Evolutionary conservation across 2,113 vertebrate genomes (phyloP).

Genomic region (Kryptolebias marmoratus): DNA sequence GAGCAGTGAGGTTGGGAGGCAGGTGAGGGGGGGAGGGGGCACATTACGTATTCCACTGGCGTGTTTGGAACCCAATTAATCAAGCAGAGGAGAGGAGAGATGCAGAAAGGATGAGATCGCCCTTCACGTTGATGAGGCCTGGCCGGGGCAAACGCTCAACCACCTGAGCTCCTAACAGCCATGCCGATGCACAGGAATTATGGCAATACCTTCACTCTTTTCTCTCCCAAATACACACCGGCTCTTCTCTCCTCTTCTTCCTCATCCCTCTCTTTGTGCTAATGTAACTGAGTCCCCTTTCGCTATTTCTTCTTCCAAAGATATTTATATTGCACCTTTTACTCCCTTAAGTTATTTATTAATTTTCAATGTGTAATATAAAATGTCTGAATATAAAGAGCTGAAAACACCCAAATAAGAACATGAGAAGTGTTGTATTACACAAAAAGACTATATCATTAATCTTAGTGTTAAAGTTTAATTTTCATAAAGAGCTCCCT

Average conservation of each 20-base stretch:
- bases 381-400: slow-evolving; percentile 16
- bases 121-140: slow-evolving; percentile 99
- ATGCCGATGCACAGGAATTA: slow-evolving; percentile 96
- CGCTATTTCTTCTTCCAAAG: slow-evolving; percentile 36
- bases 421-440: background rate
- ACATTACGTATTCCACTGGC: slow-evolving; percentile 93
- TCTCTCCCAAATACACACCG: slow-evolving; percentile 37
- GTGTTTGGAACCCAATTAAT: slow-evolving; percentile 98
- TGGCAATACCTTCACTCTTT: slow-evolving; percentile 93
- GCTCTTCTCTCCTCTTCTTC: slow-evolving; percentile 27
- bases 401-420: background rate
- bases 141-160: slow-evolving; percentile 94
- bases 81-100: slow-evolving; percentile 94
- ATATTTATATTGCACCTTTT: slow-evolving; percentile 45
- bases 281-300: slow-evolving; percentile 72
- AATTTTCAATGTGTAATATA: slow-evolving; percentile 4
- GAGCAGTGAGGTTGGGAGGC: slow-evolving; percentile 56
- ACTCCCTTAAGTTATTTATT: slow-evolving; percentile 27
- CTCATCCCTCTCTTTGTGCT: slow-evolving; percentile 61
- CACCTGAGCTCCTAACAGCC: slow-evolving; percentile 98
- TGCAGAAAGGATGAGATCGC: slow-evolving; percentile 98
- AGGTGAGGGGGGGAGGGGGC: slow-evolving; percentile 46
- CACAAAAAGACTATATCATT: no score
- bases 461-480: background rate
- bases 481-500: slow-evolving; percentile 11